Percentiles rank a stretch among this genome's conserved stretches.
phyloP scores from a whole-genome alignment of 92 coral and sea anemone species.

The Virgularia gustaviana region DNA sequence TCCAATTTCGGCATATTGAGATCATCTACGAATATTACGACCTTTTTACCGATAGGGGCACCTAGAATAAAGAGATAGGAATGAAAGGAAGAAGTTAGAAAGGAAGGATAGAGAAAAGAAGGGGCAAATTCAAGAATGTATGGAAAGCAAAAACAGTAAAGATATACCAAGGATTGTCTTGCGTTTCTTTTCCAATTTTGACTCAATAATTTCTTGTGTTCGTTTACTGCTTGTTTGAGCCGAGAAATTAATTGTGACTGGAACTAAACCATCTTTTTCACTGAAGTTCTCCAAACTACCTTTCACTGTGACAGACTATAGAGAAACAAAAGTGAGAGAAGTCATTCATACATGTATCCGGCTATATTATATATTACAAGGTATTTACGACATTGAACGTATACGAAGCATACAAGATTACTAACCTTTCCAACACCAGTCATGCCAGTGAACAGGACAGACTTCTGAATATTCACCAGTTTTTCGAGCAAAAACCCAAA shows the following conservation, averaged over 20 bases:
- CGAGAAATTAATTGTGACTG: conserved; percentile 93
- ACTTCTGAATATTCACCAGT: conserved; percentile 68
- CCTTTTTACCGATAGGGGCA: conserved; percentile 81
- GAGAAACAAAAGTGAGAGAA: background rate
- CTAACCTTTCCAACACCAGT: conserved; percentile 97
- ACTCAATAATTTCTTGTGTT: conserved; percentile 96
- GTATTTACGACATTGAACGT: too few relatives aligned
- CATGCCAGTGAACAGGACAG: conserved; percentile 93
- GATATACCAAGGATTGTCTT: conserved; percentile 81
- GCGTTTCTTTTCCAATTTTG: conserved; percentile 93
- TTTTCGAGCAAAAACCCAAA: conserved; percentile 93
- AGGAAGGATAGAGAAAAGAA: too few relatives aligned
- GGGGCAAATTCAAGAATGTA: too few relatives aligned
- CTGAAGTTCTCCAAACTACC: conserved; percentile 79
- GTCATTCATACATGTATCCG: background rate
- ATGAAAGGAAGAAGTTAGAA: too few relatives aligned
- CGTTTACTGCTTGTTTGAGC: conserved; percentile 98
- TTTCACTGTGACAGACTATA: conserved; percentile 91
- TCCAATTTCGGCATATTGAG: conserved; percentile 98
- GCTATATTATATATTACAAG: background rate
- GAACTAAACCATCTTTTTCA: conserved; percentile 70
- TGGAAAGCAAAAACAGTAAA: background rate
- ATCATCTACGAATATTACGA: conserved; percentile 92
- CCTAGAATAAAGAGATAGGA: too few relatives aligned
- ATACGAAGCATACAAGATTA: too few relatives aligned